A percentile compares a stretch with the other conserved stretches of the same genome.
Evolutionary conservation across 2,113 vertebrate genomes (phyloP).

Genomic region (Hylia prasina): DNA sequence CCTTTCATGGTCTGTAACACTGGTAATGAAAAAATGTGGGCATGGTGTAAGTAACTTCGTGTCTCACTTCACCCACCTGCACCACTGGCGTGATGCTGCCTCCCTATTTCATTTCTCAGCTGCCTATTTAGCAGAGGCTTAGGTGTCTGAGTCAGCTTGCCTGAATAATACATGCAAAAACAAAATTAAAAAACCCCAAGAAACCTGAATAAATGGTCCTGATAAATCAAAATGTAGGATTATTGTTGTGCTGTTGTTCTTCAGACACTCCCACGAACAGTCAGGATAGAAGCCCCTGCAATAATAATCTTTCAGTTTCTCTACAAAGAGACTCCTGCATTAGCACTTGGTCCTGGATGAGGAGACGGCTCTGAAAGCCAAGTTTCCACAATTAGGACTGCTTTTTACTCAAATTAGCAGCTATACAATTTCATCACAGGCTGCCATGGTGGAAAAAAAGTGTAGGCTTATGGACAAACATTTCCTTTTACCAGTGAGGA

Average conservation of each 20-base stretch:
- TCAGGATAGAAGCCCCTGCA: neutral
- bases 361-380: neutral
- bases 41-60: neutral
- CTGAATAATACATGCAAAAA: neutral
- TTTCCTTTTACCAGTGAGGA: slow-evolving; percentile 56
- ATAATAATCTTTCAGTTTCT: slow-evolving; percentile 5
- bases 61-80: neutral
- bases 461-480: slow-evolving; percentile 50
- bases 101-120: neutral
- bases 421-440: slow-evolving; percentile 62
- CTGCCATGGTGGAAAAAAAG: slow-evolving; percentile 65
- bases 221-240: neutral
- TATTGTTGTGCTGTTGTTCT: neutral
- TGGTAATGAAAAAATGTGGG: neutral
- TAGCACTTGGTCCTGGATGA: slow-evolving; percentile 38
- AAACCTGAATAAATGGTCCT: neutral
- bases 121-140: neutral
- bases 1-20: neutral
- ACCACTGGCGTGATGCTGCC: neutral
- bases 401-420: slow-evolving; percentile 57
- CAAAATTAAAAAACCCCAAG: neutral
- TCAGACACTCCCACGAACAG: neutral
- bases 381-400: slow-evolving; percentile 17
- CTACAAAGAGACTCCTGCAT: slow-evolving; percentile 6
- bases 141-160: neutral